Evolutionary conservation across 2,797 vertebrate genomes (phyloP).

Genomic region (Arremon aurantiirostris): DNA sequence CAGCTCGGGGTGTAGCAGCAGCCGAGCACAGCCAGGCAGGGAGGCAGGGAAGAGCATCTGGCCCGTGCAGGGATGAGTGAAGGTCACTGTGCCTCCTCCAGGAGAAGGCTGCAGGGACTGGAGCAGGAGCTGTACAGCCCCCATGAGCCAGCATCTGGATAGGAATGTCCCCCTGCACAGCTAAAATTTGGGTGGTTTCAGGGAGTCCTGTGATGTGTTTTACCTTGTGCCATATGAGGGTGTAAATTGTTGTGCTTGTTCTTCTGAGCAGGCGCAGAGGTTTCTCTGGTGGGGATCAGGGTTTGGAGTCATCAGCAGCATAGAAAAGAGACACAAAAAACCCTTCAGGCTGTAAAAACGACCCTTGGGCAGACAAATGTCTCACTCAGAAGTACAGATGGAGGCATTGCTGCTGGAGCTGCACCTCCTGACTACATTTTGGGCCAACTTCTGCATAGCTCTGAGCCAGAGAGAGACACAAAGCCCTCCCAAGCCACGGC

Average conservation of each 20-base stretch:
- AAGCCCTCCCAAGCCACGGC: background rate
- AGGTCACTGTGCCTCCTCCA: background rate
- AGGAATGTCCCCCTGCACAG: background rate
- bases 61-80: background rate
- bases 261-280: background rate
- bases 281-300: background rate
- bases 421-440: background rate
- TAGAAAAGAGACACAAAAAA: background rate
- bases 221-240: background rate
- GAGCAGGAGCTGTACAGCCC: background rate
- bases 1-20: background rate
- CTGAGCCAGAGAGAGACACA: background rate
- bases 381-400: background rate
- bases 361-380: background rate
- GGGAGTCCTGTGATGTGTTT: background rate
- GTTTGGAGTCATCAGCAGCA: fast-evolving
- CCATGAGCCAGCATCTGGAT: background rate
- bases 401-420: background rate
- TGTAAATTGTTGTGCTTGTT: background rate
- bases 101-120: background rate
- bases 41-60: background rate
- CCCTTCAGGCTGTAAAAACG: background rate
- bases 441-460: background rate
- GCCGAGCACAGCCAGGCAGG: background rate
- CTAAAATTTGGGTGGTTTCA: background rate